These are phyloP conservation scores for Isurus oxyrinchus DNA, from an alignment of 2,113 vertebrate species.

Conservation along the genomic window DNA sequence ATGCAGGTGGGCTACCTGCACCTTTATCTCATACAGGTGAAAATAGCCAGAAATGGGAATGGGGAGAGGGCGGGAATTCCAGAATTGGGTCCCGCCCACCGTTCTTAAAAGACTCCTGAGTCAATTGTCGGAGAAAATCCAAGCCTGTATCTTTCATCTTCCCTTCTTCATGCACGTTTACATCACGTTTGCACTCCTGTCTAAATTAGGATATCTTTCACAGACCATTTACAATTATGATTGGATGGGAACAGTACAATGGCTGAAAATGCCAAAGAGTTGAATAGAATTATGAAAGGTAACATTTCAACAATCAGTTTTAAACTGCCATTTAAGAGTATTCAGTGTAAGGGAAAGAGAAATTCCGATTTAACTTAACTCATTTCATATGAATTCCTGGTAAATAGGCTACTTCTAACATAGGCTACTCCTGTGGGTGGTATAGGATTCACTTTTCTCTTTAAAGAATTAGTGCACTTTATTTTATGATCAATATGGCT, in stretches of 20 bases:
- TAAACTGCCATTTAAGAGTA: background rate
- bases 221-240: background rate
- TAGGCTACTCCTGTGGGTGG: background rate
- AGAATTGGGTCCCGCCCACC: too few relatives aligned
- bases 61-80: too few relatives aligned
- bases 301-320: background rate
- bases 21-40: too few relatives aligned
- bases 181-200: background rate
- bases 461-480: background rate
- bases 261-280: background rate
- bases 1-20: too few relatives aligned
- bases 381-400: background rate
- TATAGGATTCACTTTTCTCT: background rate
- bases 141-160: background rate
- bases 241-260: too few relatives aligned
- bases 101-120: too few relatives aligned
- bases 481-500: background rate
- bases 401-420: background rate
- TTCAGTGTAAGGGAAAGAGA: background rate
- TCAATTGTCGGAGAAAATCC: too few relatives aligned
- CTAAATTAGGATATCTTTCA: background rate
- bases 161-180: background rate
- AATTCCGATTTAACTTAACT: background rate
- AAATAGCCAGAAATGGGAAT: too few relatives aligned
- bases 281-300: background rate